A percentile compares a stretch with the other conserved stretches of the same genome.
Conservation (phyloP, 2,113 vertebrate species). For the Probosciger aterrimus region DNA sequence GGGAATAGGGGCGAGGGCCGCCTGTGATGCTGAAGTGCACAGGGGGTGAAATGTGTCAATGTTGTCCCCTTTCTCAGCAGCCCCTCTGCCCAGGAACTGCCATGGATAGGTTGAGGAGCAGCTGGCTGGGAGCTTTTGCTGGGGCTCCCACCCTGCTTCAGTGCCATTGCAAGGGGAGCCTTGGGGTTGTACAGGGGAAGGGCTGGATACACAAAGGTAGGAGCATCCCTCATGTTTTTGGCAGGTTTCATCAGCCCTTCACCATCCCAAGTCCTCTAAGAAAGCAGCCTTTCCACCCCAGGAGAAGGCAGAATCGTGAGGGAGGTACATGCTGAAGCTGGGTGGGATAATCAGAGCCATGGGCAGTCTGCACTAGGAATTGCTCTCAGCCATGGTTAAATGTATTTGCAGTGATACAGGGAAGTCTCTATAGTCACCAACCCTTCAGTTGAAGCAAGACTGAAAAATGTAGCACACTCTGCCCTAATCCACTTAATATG, state of each 20-base stretch:
- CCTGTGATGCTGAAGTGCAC: accelerated
- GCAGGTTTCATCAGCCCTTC: not conserved
- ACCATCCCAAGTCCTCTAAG: not conserved
- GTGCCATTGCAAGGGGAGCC: not conserved
- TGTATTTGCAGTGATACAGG: not conserved
- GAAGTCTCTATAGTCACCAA: not conserved
- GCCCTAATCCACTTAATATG: not conserved
- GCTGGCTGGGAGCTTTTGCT: not conserved
- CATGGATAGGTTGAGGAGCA: accelerated
- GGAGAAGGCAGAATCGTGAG: not conserved
- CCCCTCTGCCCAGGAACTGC: not conserved
- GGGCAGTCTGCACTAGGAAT: not conserved
- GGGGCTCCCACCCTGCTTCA: not conserved
- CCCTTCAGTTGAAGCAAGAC: not conserved
- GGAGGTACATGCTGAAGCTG: not conserved
- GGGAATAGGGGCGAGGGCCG: not conserved
- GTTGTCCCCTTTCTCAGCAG: not conserved
- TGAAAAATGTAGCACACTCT: conserved; percentile 7
- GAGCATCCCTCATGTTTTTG: not conserved
- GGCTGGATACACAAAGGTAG: not conserved
- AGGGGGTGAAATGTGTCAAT: not conserved
- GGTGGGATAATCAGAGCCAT: not conserved
- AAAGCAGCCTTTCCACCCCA: not conserved
- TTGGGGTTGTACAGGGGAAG: not conserved
- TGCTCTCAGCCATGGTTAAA: not conserved